Base-by-base conservation (phyloP, 2,797 vertebrate species). In the Lepilemur septentrionalis region DNA sequence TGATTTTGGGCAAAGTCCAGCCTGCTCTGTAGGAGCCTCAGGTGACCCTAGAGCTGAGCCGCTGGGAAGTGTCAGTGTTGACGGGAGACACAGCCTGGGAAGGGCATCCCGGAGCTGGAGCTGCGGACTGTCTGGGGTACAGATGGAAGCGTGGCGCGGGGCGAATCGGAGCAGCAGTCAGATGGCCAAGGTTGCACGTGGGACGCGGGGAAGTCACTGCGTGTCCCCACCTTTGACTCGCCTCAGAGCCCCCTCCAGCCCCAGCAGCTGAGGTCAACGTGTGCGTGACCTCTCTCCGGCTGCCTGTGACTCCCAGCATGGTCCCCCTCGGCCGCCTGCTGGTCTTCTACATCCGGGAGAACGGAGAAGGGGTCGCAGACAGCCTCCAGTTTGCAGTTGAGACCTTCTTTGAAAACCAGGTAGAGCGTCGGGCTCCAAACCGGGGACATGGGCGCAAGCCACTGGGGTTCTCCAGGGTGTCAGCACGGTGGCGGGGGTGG, bases 341-440 rank as follows among this genome's bases (percentile, higher is more conserved):
- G 38, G 99, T 99, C 25, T 99, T 99, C 98, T 99, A 99, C 0
- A 99, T 99, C 88, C 98, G 99, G 92, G 99, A 99, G 94, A 99
- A 99, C 0, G 99, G 99, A 5, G 99, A 99, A 97, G 99, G 99
- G 0, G 99, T 99, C 52, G 99, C 99, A 0, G 99, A 99, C 98
- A 99, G 99, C 96, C 98, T 99, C 80, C 99, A 99, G 97, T 98
- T 99, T 95, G 84, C 98, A 0, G 98, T 99, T 25, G 97, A 98
- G 97, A 97, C 99, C 43, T 98, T 98, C 97, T 99, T 99, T 63
- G 99, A 99, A 98, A 99, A 99, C 97, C 98, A 99, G 99, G 99
- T 99, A 82, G 52, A 28, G 28, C 2, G 0, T 17, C 0, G 5
- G 73, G 17, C 14, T 8, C 23, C 23, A 7, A 20, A 38, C 20